These are phyloP conservation scores for Parelbella ahira DNA, from an alignment of 2,888 invertebrate genomes.

Conservation along the genomic window DNA sequence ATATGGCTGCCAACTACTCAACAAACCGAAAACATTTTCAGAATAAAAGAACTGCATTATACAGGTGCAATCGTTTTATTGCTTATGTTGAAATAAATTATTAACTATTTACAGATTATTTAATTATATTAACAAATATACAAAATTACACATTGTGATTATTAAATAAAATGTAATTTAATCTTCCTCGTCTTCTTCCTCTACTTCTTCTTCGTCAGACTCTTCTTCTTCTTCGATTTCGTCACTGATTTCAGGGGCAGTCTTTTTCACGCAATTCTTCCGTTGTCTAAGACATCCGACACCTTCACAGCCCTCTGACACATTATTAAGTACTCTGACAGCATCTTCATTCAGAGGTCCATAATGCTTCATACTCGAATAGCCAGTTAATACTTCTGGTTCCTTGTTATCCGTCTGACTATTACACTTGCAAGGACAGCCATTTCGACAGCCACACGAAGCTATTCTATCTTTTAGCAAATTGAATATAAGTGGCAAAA, in stretches of 20 bases:
- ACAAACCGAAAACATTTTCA: slow-evolving; percentile 8
- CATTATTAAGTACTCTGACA: slow-evolving; percentile 26
- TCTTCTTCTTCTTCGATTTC: slow-evolving; percentile 42
- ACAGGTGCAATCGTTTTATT: too few species aligned
- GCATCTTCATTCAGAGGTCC: slow-evolving; percentile 31
- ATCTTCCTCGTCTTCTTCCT: slow-evolving; percentile 36
- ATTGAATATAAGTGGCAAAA: slow-evolving; percentile 60
- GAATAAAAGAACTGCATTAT: slow-evolving; percentile 18
- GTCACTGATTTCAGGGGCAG: slow-evolving; percentile 33
- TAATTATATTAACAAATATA: background rate
- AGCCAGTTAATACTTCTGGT: slow-evolving; percentile 37
- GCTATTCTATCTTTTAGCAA: slow-evolving; percentile 53
- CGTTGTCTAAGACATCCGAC: slow-evolving; percentile 27
- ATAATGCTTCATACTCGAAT: slow-evolving; percentile 46
- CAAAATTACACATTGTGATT: background rate
- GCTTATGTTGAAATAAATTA: too few species aligned
- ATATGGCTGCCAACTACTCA: slow-evolving; percentile 11
- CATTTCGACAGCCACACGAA: slow-evolving; percentile 36
- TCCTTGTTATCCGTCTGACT: slow-evolving; percentile 22
- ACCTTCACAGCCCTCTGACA: slow-evolving; percentile 30
- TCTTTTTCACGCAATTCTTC: slow-evolving; percentile 28
- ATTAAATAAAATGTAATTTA: background rate
- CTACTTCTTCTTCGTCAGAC: slow-evolving; percentile 30
- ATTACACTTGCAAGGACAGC: slow-evolving; percentile 31
- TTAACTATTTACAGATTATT: too few species aligned